Base-by-base conservation (phyloP, 2,113 vertebrate genomes). In the Microcebus tavaratra region DNA sequence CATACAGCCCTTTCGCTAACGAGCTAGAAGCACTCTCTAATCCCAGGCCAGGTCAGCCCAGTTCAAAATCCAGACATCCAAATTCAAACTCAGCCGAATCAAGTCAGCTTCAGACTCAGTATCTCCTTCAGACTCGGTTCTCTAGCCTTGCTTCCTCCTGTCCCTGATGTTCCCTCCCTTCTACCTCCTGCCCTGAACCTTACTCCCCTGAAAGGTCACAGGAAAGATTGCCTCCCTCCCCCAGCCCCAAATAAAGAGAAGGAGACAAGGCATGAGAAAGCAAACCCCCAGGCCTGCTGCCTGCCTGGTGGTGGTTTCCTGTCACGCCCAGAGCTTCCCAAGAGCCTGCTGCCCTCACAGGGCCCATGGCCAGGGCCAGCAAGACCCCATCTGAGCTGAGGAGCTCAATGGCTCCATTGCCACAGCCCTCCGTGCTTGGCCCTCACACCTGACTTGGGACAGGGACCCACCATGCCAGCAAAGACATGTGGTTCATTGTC, bases 361-460 rank as follows among this genome's bases (percentile, higher is more conserved):
- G 59, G 48, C 65, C 2, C 90, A 9, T 55, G 36, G 31, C 23
- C 50, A 81, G 88, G 86, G 57, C 50, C 61, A 23, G 45, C n/a
- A 39, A 79, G 67, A 36, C 9, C 6, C 8, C 8, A 11, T 65
- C 57, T 20, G 82, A 80, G 82, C 68, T 13, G 42, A 86, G 70
- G 45, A 36, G 5, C 36, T 3, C 13, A 23, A 80, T 25, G 81
- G 9, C 42, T 48, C 70, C 61, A 8, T 1, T 31, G 48, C 42
- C 27, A 8, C 17, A 3, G 2, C 15, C 36, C 48, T 34, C 5
- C 0, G 5, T 1, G 6, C 48, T 12, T n/a, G 27, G 23, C 76
- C 6, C 3, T 6, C 63, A 17, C 4, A 7, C 3, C 53, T 48
- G 42, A 13, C 13, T 31, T 25, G 31, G 5, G 9, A 6, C 45